phyloP scores from a whole-genome alignment of 2,797 vertebrate genomes.

The Scomberomorus guttatus region DNA sequence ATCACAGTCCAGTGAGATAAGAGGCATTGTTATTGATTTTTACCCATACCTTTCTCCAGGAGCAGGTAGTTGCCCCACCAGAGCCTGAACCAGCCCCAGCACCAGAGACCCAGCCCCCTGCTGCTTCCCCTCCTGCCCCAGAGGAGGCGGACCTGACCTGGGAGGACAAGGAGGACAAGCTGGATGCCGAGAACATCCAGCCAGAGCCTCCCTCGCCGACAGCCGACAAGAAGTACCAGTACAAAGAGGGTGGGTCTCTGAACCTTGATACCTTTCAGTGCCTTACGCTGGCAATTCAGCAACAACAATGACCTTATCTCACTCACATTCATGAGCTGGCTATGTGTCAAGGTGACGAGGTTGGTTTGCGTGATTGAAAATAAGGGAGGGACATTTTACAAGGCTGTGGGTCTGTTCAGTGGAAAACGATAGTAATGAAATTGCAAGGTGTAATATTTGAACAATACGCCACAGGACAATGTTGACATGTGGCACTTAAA shows the following conservation, averaged over 20 bases:
- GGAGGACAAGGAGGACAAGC: conserved; percentile 97
- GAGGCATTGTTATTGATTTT: neutral
- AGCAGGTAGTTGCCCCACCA: conserved; percentile 84
- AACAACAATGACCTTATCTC: conserved; percentile 32
- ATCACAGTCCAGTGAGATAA: neutral
- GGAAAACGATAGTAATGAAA: conserved; percentile 16
- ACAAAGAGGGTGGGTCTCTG: conserved; percentile 91
- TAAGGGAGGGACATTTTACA: conserved; percentile 14
- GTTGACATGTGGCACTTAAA: neutral
- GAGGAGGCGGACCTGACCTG: conserved; percentile 94
- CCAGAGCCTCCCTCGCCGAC: conserved; percentile 69
- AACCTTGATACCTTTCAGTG: conserved; percentile 20
- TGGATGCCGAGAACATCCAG: conserved; percentile 92
- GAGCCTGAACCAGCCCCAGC: conserved; percentile 84
- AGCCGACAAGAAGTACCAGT: conserved; percentile 92
- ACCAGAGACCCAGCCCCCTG: conserved; percentile 72
- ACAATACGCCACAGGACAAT: neutral
- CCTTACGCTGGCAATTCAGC: neutral
- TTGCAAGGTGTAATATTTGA: neutral
- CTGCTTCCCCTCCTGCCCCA: conserved; percentile 74
- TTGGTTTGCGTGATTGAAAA: conserved; percentile 13
- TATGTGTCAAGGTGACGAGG: neutral
- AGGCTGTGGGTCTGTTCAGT: conserved; percentile 3
- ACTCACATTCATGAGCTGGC: neutral
- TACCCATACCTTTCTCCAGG: conserved; percentile 51